Percentiles rank a stretch among this genome's conserved stretches.
Conservation (phyloP, 2,888 invertebrate species). For the Eupithecia tripunctaria region DNA sequence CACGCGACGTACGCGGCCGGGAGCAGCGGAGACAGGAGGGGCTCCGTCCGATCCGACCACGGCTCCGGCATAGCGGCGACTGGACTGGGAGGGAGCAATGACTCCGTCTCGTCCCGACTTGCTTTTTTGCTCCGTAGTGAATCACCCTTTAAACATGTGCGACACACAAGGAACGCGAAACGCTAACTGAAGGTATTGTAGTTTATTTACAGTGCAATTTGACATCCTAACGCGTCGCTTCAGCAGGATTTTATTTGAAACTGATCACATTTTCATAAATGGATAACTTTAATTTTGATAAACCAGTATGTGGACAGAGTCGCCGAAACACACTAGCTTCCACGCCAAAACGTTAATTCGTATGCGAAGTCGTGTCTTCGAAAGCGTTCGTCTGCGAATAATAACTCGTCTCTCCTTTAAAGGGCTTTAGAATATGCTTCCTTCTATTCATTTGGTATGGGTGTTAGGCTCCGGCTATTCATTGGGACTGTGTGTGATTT, state of each 20-base stretch:
- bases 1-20: conserved; percentile 67
- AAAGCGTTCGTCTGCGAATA: conserved; percentile 21
- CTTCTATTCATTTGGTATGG: conserved; percentile 50
- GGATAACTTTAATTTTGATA: neutral
- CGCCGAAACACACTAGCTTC: conserved; percentile 6
- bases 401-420: conserved; percentile 25
- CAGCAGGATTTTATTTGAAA: conserved; percentile 1
- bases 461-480: conserved; percentile 36
- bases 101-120: conserved; percentile 71
- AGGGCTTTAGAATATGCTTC: conserved; percentile 37
- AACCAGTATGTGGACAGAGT: neutral
- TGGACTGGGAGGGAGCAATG: conserved; percentile 78
- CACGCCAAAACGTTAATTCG: conserved; percentile 4
- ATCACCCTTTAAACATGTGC: conserved; percentile 76
- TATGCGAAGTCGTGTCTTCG: conserved; percentile 20
- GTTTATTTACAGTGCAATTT: conserved; percentile 41
- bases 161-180: conserved; percentile 63
- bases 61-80: conserved; percentile 73
- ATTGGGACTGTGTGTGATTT: conserved; percentile 39
- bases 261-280: neutral
- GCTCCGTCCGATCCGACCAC: conserved; percentile 62
- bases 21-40: conserved; percentile 69
- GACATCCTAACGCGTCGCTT: conserved; percentile 33
- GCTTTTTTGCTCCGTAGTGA: conserved; percentile 75
- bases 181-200: conserved; percentile 49